Evolutionary conservation across 1,140 invertebrate genomes (phyloP).

Genomic region (Lysiphlebus fabarum): DNA sequence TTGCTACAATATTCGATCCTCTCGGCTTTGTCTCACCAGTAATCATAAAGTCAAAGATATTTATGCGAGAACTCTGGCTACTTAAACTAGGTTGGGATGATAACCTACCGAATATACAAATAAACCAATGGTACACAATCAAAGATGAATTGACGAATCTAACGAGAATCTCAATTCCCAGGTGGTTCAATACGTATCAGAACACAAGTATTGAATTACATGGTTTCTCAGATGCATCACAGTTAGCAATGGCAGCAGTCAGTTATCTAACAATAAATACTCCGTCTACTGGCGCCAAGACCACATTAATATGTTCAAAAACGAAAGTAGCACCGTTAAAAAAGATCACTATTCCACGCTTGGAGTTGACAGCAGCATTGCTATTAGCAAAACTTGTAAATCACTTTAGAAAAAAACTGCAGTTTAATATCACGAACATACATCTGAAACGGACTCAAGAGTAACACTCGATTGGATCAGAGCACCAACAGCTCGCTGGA

Average conservation of each 20-base stretch:
- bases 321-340: constrained; percentile 37
- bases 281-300: background rate
- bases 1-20: constrained; percentile 29
- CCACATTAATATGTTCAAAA: constrained; percentile 31
- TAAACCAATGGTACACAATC: constrained; percentile 15
- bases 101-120: constrained; percentile 10
- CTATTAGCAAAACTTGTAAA: constrained; percentile 16
- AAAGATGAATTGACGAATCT: constrained; percentile 2
- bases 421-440: constrained; percentile 23
- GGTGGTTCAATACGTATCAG: constrained; percentile 21
- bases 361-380: constrained; percentile 32
- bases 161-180: background rate
- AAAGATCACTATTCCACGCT: constrained; percentile 31
- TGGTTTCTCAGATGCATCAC: constrained; percentile 31
- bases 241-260: constrained; percentile 22
- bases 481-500: constrained; percentile 28
- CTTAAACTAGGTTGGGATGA: constrained; percentile 38
- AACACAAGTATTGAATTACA: constrained; percentile 17
- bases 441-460: constrained; percentile 36
- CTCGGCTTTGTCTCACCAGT: constrained; percentile 26
- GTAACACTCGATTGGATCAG: constrained; percentile 35
- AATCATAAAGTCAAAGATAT: constrained; percentile 31
- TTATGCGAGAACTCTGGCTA: constrained; percentile 40
- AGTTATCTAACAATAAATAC: constrained; percentile 22
- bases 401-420: constrained; percentile 3